Percentiles rank a stretch among this genome's conserved stretches.
Evolutionary conservation across 2,888 invertebrate genomes (phyloP).

Genomic region (Erebia ligea): DNA sequence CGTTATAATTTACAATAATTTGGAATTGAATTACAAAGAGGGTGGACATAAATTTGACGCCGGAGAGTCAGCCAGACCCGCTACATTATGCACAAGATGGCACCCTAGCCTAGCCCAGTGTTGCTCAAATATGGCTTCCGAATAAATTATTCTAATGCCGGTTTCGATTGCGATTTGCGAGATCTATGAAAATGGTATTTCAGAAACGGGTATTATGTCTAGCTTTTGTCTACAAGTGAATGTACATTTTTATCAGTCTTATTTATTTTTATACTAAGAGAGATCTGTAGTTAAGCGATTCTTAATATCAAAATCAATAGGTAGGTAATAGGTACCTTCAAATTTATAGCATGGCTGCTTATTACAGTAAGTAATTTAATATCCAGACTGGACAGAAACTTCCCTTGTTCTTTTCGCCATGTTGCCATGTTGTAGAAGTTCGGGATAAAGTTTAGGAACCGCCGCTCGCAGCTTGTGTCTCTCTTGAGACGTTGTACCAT

Average conservation of each 20-base stretch:
- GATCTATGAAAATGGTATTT: slow-evolving; percentile 25
- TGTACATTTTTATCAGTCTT: neutral
- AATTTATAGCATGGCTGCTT: neutral
- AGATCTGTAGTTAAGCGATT: no score
- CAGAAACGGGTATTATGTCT: neutral
- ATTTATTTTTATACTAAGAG: neutral
- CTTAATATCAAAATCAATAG: no score
- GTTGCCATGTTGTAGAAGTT: slow-evolving; percentile 24
- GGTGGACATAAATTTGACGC: slow-evolving; percentile 53
- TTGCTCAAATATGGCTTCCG: slow-evolving; percentile 36
- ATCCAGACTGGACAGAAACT: neutral
- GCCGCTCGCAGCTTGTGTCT: slow-evolving; percentile 51
- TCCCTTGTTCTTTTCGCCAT: neutral
- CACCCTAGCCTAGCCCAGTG: slow-evolving; percentile 44
- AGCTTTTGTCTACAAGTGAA: slow-evolving; percentile 6
- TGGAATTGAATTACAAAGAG: slow-evolving; percentile 34
- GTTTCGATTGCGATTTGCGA: slow-evolving; percentile 30
- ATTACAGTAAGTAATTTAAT: neutral
- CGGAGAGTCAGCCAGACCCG: slow-evolving; percentile 49
- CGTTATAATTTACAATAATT: slow-evolving; percentile 24
- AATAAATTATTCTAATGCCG: slow-evolving; percentile 41
- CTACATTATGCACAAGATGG: slow-evolving; percentile 62
- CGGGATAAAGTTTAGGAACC: slow-evolving; percentile 54
- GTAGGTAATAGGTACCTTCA: no score
- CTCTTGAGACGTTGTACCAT: slow-evolving; percentile 43